phyloP scores from a whole-genome alignment of 2,797 vertebrate species.

The Limosa lapponica region DNA sequence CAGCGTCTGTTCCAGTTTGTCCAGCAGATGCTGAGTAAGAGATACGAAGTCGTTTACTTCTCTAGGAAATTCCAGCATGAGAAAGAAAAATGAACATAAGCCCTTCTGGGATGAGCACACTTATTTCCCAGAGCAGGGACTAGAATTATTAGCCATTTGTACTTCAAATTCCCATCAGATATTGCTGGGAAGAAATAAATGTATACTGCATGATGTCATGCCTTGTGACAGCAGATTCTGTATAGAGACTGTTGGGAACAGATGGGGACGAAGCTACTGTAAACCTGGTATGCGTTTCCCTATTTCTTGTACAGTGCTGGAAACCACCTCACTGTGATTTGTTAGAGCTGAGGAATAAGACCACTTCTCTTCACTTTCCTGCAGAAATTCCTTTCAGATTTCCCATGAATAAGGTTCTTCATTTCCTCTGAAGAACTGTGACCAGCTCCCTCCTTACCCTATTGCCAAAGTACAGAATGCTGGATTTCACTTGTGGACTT shows the following conservation, averaged over 20 bases:
- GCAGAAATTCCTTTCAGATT: background rate
- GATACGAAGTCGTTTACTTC: background rate
- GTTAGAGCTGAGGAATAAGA: background rate
- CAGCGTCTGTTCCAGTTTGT: background rate
- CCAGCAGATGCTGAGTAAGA: background rate
- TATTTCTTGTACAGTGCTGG: background rate
- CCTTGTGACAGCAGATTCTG: background rate
- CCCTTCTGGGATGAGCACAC: background rate
- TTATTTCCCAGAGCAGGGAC: background rate
- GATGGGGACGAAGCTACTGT: background rate
- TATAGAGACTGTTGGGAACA: background rate
- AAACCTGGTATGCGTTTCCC: background rate
- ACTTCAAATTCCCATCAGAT: background rate
- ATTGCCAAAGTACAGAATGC: background rate
- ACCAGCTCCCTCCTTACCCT: background rate
- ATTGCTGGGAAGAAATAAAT: background rate
- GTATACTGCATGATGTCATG: background rate
- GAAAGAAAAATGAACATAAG: background rate
- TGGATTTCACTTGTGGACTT: background rate
- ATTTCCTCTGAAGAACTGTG: background rate
- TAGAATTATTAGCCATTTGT: background rate
- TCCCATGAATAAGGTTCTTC: background rate
- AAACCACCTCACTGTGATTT: background rate
- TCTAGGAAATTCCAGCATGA: background rate
- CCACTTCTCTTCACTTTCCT: background rate